Conservation (phyloP, 2,888 invertebrate species). For the Mesorhabditis sp. region DNA sequence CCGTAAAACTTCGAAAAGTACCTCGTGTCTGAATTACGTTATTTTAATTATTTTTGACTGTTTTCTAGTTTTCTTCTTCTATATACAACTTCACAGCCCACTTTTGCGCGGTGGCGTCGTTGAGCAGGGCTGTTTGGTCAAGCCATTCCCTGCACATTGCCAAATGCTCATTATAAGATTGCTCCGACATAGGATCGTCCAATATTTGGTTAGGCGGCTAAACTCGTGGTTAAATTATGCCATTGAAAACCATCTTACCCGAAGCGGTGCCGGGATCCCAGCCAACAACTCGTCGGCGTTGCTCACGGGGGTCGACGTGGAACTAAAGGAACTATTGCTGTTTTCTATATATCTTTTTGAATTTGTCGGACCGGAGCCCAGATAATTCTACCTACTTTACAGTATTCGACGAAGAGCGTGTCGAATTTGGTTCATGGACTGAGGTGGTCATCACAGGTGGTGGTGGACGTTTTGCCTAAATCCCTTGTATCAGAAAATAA, state of each 20-base stretch:
- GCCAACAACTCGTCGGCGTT: conserved; percentile 2
- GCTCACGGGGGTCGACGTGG: neutral
- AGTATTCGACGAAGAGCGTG: neutral
- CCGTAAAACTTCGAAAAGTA: neutral
- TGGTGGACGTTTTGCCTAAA: neutral
- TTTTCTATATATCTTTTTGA: too few relatives aligned
- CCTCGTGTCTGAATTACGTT: neutral
- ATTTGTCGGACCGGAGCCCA: neutral
- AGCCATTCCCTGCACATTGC: conserved; percentile 6
- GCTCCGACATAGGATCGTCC: neutral
- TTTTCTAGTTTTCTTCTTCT: neutral
- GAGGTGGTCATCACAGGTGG: neutral
- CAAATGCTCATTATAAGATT: conserved; percentile 4
- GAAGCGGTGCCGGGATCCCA: neutral
- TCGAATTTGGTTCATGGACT: neutral
- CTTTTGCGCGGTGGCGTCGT: conserved; percentile 2
- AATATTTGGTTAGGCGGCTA: conserved; percentile 4
- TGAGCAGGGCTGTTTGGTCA: neutral
- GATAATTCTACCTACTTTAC: neutral
- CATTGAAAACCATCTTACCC: neutral
- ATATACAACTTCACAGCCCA: neutral
- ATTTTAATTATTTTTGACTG: neutral
- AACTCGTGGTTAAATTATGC: neutral
- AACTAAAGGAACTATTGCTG: neutral
- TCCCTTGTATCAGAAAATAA: neutral